Evolutionary conservation across 2,797 vertebrate species (phyloP).

Genomic region (Anguilla megastoma): DNA sequence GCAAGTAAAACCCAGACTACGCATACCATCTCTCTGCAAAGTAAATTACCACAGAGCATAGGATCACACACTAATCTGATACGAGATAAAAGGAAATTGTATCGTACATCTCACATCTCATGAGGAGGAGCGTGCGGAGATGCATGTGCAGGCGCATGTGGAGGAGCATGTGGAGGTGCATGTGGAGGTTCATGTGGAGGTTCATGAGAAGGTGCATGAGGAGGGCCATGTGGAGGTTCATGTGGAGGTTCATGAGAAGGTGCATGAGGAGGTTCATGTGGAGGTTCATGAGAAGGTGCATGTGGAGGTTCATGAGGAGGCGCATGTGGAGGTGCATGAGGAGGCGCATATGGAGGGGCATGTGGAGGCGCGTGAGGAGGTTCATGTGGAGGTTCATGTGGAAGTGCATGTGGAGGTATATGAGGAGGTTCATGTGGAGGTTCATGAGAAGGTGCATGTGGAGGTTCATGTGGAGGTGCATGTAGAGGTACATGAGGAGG

Average conservation of each 20-base stretch:
- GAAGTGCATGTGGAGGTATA: background rate
- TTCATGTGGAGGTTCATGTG: background rate
- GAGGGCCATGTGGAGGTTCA: background rate
- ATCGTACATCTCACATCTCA: background rate
- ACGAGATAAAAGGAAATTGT: background rate
- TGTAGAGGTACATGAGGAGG: background rate
- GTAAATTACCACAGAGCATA: background rate
- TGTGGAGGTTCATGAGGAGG: background rate
- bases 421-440: background rate
- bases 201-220: too few relatives aligned
- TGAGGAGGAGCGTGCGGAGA: too few relatives aligned
- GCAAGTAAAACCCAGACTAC: background rate
- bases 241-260: background rate
- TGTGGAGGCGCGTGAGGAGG: background rate
- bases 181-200: too few relatives aligned
- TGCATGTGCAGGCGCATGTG: background rate
- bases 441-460: background rate
- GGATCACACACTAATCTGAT: background rate
- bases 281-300: background rate
- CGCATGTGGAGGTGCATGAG: background rate
- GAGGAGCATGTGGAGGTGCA: too few relatives aligned
- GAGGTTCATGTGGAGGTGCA: too few relatives aligned
- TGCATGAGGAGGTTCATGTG: too few relatives aligned
- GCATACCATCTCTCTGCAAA: background rate
- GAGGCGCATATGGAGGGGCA: too few relatives aligned